A percentile compares a stretch with the other conserved stretches of the same genome.
Evolutionary conservation across 2,888 invertebrate genomes (phyloP).

Genomic region (Nemotelus nigrinus): DNA sequence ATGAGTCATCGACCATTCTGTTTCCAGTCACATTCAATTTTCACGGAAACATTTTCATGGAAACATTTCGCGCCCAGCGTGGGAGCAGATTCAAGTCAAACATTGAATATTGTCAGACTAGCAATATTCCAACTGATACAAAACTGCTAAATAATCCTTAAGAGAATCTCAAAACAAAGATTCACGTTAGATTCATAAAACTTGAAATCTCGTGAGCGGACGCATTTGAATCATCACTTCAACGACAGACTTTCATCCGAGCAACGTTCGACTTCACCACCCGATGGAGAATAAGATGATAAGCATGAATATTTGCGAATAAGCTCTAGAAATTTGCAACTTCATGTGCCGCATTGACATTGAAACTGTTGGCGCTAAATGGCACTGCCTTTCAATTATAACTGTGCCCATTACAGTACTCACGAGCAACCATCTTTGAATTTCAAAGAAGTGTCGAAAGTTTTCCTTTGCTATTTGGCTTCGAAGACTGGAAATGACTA

Average conservation of each 20-base stretch:
- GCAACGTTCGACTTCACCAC: background rate
- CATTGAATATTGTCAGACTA: too few relatives aligned
- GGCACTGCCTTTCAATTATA: slow-evolving; percentile 24
- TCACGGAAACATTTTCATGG: too few relatives aligned
- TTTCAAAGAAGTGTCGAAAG: slow-evolving; percentile 12
- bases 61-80: too few relatives aligned
- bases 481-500: background rate
- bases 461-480: background rate
- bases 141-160: background rate
- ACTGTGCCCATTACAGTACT: background rate
- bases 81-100: too few relatives aligned
- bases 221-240: slow-evolving; percentile 31
- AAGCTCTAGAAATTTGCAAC: slow-evolving; percentile 22
- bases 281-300: slow-evolving; percentile 8
- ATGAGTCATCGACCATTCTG: too few relatives aligned
- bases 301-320: background rate
- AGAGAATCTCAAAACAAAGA: background rate
- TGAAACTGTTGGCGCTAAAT: background rate
- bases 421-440: background rate
- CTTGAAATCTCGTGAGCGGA: background rate
- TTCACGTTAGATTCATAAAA: slow-evolving; percentile 1
- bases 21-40: too few relatives aligned
- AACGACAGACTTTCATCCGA: slow-evolving; percentile 14
- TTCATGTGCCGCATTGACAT: slow-evolving; percentile 19
- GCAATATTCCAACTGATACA: too few relatives aligned